Conservation (phyloP, 2,113 vertebrate species). For the Oreochromis spilurus region DNA sequence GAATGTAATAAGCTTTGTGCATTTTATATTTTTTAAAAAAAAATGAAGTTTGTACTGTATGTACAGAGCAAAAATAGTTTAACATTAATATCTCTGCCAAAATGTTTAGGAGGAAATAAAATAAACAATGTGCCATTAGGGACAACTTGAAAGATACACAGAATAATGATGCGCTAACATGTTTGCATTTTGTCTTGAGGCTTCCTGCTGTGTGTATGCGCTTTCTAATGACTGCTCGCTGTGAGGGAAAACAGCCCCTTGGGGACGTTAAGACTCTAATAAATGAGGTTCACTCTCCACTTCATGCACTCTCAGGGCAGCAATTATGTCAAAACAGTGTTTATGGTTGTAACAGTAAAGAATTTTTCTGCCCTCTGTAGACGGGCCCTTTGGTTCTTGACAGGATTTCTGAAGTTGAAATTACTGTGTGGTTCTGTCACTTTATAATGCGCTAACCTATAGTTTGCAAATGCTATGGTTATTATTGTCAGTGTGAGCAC, state of each 20-base stretch:
- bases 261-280: constrained; percentile 32
- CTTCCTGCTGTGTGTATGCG: constrained; percentile 21
- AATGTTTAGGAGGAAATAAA: not conserved
- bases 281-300: constrained; percentile 41
- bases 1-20: not conserved
- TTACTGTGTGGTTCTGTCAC: constrained; percentile 28
- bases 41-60: not conserved
- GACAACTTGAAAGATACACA: not conserved
- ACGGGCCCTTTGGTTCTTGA: not conserved
- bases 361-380: constrained; percentile 22
- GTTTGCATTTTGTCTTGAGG: constrained; percentile 38
- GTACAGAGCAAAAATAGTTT: not conserved
- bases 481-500: not conserved
- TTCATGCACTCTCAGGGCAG: constrained; percentile 30
- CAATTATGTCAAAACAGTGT: constrained; percentile 57
- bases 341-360: constrained; percentile 19
- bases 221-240: constrained; percentile 38
- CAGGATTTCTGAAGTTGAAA: constrained; percentile 44
- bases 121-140: not conserved
- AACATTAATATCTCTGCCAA: not conserved
- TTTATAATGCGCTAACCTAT: not conserved
- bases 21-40: not conserved
- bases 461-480: constrained; percentile 31
- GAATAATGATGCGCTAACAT: constrained; percentile 16
- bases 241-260: constrained; percentile 11